phyloP scores from a whole-genome alignment of 2,797 vertebrate genomes.

The Stomatorhinus walkeri region DNA sequence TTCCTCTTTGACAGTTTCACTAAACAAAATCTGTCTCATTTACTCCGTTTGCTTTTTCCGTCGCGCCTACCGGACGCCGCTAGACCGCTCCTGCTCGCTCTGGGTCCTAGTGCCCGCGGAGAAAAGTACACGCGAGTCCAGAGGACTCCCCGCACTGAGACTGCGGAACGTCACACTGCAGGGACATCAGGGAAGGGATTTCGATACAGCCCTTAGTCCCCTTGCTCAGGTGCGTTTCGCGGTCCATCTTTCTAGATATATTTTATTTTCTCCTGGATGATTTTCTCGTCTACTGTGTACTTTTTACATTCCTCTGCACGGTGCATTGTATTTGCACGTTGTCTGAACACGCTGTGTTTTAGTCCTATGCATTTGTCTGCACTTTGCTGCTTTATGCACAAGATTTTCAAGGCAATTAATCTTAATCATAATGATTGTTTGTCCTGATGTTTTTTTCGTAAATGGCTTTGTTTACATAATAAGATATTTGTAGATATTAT shows the following conservation, averaged over 20 bases:
- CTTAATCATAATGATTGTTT: neutral
- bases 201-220: neutral
- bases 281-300: neutral
- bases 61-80: neutral
- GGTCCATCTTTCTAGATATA: neutral
- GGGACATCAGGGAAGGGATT: neutral
- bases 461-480: neutral
- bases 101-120: neutral
- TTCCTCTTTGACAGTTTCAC: neutral
- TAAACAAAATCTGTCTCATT: neutral
- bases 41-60: neutral
- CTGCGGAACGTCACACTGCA: neutral
- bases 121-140: neutral
- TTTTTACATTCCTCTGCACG: neutral
- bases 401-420: neutral
- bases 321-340: neutral
- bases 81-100: neutral
- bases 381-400: neutral
- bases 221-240: neutral
- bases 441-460: neutral
- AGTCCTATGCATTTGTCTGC: neutral
- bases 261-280: neutral
- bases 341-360: neutral
- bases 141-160: neutral
- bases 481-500: neutral